Base-by-base conservation (phyloP, 2,113 vertebrate genomes). In the Peromyscus polionotus region DNA sequence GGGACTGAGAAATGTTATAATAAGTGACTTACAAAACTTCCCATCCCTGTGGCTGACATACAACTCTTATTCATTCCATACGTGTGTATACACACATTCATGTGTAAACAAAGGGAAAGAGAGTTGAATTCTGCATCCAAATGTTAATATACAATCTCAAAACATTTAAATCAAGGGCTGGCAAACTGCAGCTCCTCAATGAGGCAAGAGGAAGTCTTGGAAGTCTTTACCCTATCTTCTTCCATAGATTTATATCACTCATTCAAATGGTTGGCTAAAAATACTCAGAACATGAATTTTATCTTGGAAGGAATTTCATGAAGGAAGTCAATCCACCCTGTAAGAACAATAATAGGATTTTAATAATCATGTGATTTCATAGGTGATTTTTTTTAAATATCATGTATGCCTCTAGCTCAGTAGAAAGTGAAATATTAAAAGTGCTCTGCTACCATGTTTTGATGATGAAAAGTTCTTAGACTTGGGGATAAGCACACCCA, bases 161-260 rank as follows among this genome's bases (percentile, higher is more conserved):
- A 85, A 36, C 4, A 51, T 79, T 85, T 93, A 75, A 17, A 85
- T 81, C 39, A 17, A 36, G 1, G 1, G 0, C 33, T 65, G 57
- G 11, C 31, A 89, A 95, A 86, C 19, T 36, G n/a, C 57, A 59
- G 16, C 59, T 86, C 73, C 20, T 33, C 73, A 72, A 0, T 2
- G 54, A 90, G 24, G 39, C n/a, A 67, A 28, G 68, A 75, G 14
- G 65, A 39, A 84, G 51, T 61, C 63, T 80, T 93, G 54, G 89
- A 97, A 94, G 90, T 42, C 67, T 19, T 92, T 93, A 83, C 86
- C 93, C 65, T 45, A 57, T 59, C 61, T 61, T 51, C 70, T 92
- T 79, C 68, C 39, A 63, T n/a, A 65, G 57, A 68, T 73, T 93
- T 84, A 75, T 63, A 94, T 57, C 61, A 79, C 24, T 3, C 68